phyloP scores from a whole-genome alignment of 2,888 invertebrate species.

The Eilema caniola region DNA sequence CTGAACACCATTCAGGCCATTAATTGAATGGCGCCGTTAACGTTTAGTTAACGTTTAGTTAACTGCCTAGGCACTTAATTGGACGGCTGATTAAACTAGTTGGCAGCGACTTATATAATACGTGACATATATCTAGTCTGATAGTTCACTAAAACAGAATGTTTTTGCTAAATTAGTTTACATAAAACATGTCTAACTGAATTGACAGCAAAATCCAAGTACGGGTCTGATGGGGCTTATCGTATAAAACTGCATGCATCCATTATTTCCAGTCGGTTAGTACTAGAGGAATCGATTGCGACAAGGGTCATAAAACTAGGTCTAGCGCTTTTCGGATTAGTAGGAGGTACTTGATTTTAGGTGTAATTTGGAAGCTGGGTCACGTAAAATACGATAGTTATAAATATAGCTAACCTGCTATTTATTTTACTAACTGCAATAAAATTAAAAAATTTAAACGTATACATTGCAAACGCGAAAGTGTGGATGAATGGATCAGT shows the following conservation, averaged over 20 bases:
- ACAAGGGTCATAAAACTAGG: slow-evolving; percentile 5
- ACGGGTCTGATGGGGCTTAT: not conserved
- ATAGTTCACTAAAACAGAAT: not conserved
- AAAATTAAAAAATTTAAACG: too few relatives aligned
- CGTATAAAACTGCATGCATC: slow-evolving; percentile 15
- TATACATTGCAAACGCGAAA: too few relatives aligned
- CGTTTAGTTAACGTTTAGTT: too few relatives aligned
- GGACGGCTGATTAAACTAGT: too few relatives aligned
- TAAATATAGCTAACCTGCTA: too few relatives aligned
- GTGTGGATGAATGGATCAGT: too few relatives aligned
- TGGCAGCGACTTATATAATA: too few relatives aligned
- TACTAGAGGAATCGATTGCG: slow-evolving; percentile 13
- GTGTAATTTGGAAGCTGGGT: not conserved
- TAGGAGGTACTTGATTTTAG: not conserved
- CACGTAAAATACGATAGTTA: not conserved
- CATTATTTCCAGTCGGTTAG: slow-evolving; percentile 14
- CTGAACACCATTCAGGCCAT: too few relatives aligned
- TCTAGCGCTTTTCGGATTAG: slow-evolving; percentile 11
- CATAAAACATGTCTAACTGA: not conserved
- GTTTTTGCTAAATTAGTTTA: not conserved
- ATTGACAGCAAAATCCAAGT: slow-evolving; percentile 4
- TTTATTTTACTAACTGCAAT: too few relatives aligned
- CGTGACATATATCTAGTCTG: not conserved
- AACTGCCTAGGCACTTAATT: too few relatives aligned
- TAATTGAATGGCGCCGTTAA: too few relatives aligned